Evolutionary conservation across 2,797 vertebrate species (phyloP).

Genomic region (Gallirallus australis): DNA sequence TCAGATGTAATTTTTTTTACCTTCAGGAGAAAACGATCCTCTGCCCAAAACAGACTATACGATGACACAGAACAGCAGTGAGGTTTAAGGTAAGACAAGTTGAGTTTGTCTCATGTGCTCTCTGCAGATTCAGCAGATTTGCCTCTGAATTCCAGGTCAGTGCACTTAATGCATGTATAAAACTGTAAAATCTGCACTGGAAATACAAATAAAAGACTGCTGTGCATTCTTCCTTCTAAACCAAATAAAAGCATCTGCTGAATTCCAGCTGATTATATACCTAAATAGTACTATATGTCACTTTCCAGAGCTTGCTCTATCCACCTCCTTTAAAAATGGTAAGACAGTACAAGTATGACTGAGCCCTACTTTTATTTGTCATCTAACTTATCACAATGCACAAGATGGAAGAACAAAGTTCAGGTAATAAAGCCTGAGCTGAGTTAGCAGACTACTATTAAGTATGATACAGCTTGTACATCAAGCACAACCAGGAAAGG

Average conservation of each 20-base stretch:
- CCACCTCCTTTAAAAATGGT: not conserved
- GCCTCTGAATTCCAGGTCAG: slow-evolving; percentile 13
- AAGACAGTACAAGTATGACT: not conserved
- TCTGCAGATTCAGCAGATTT: slow-evolving; percentile 1
- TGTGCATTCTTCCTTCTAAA: not conserved
- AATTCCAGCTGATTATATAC: not conserved
- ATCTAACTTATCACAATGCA: not conserved
- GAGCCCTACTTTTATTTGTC: not conserved
- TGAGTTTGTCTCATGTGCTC: not conserved
- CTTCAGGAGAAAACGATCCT: not conserved
- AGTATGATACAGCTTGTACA: not conserved
- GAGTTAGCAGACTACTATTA: not conserved
- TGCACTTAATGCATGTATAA: not conserved
- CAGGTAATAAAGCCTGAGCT: not conserved
- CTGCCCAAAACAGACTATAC: not conserved
- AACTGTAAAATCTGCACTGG: slow-evolving; percentile 3
- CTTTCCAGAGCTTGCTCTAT: not conserved
- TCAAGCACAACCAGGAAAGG: not conserved
- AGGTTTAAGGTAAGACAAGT: not conserved
- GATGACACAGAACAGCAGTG: not conserved
- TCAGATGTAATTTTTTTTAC: not conserved
- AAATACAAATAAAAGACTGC: not conserved
- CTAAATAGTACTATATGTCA: not conserved
- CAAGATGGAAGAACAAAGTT: not conserved
- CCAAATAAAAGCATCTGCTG: not conserved